Evolutionary conservation across 2,888 invertebrate species (phyloP).

Genomic region (Drosophila mayaguana): DNA sequence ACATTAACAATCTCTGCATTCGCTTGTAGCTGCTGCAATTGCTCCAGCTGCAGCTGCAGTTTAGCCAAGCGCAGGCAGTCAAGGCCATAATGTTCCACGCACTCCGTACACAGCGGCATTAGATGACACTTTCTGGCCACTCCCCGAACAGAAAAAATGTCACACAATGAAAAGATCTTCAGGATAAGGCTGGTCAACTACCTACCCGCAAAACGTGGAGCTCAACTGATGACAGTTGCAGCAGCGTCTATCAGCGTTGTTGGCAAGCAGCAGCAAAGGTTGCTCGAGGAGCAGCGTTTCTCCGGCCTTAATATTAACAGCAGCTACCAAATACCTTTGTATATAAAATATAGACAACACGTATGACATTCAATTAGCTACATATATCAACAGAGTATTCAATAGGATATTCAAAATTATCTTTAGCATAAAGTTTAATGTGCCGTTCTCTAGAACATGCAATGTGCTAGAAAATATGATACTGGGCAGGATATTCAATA

Average conservation of each 20-base stretch:
- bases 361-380: no score
- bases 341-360: no score
- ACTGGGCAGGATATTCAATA: no score
- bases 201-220: slow-evolving; percentile 78
- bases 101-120: slow-evolving; percentile 86
- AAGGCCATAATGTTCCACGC: slow-evolving; percentile 85
- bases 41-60: slow-evolving; percentile 77
- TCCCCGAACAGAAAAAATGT: slow-evolving; percentile 13
- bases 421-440: not conserved
- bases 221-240: slow-evolving; percentile 86
- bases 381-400: no score
- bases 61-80: slow-evolving; percentile 86
- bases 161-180: slow-evolving; percentile 5
- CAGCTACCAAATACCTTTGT: slow-evolving; percentile 83
- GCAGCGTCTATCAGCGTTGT: slow-evolving; percentile 83
- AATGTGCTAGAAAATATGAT: not conserved
- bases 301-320: slow-evolving; percentile 86
- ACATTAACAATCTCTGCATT: slow-evolving; percentile 79
- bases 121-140: slow-evolving; percentile 86
- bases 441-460: not conserved
- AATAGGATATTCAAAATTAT: not conserved
- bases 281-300: slow-evolving; percentile 87
- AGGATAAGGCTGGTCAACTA: not conserved
- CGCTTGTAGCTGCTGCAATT: slow-evolving; percentile 76
- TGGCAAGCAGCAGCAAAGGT: slow-evolving; percentile 87